Percentiles rank a stretch among this genome's conserved stretches.
Conservation (phyloP, 2,113 vertebrate genomes). For the Laterallus jamaicensis region DNA sequence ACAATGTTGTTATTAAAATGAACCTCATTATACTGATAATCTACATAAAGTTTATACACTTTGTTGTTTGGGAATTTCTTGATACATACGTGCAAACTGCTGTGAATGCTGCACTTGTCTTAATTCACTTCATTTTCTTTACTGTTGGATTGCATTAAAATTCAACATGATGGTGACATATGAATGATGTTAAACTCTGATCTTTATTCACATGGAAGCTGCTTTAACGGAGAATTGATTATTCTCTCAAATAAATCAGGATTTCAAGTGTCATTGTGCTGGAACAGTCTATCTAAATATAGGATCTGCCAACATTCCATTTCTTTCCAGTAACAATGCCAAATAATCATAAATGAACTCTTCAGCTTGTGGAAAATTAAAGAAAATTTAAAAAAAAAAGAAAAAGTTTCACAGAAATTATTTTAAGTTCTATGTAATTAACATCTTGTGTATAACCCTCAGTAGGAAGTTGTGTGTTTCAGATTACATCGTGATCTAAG, state of each 20-base stretch:
- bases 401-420: background rate
- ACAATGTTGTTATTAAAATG: background rate
- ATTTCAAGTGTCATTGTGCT: conserved; percentile 14
- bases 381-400: background rate
- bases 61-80: background rate
- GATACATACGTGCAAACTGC: background rate
- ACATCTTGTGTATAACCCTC: background rate
- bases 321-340: conserved; percentile 24
- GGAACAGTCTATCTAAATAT: background rate
- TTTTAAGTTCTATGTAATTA: background rate
- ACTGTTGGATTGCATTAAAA: background rate
- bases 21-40: background rate
- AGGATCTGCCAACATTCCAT: background rate
- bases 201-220: background rate
- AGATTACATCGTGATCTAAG: background rate
- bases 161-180: background rate
- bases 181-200: background rate
- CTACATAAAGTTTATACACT: background rate
- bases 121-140: background rate
- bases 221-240: background rate
- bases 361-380: background rate
- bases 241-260: background rate
- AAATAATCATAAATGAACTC: conserved; percentile 17
- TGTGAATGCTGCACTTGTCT: background rate
- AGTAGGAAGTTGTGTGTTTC: background rate